phyloP scores from a whole-genome alignment of 2,888 invertebrate genomes.

The Tanaodytes sp. region DNA sequence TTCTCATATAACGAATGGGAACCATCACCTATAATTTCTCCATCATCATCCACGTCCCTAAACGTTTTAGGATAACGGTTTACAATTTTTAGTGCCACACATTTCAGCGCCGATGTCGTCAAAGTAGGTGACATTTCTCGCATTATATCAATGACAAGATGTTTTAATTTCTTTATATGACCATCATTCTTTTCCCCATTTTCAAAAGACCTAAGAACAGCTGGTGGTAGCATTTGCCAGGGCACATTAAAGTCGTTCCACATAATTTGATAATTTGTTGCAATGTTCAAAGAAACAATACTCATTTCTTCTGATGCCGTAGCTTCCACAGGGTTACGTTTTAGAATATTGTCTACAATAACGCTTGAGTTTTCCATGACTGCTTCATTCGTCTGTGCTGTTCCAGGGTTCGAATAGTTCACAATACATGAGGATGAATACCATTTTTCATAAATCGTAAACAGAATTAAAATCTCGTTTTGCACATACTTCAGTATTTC shows the following conservation, averaged over 20 bases:
- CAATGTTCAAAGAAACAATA: background rate
- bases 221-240: constrained; percentile 13
- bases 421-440: background rate
- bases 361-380: background rate
- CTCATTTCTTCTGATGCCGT: too few species aligned
- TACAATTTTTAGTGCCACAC: background rate
- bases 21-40: constrained; percentile 8
- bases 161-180: background rate
- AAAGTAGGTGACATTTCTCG: constrained; percentile 1
- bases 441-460: constrained; percentile 7
- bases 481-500: constrained; percentile 4
- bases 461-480: background rate
- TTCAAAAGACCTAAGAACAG: background rate
- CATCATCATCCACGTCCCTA: constrained; percentile 12
- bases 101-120: constrained; percentile 1
- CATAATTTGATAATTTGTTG: constrained; percentile 1
- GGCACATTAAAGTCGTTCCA: constrained; percentile 18
- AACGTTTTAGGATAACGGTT: constrained; percentile 5
- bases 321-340: background rate
- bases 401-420: background rate
- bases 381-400: background rate
- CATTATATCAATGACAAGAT: constrained; percentile 8
- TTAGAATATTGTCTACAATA: too few species aligned
- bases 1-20: constrained; percentile 4
- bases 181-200: background rate